A percentile compares a stretch with the other conserved stretches of the same genome.
phyloP scores from a whole-genome alignment of 2,888 invertebrate species.

The Metopia argyrocephala region DNA sequence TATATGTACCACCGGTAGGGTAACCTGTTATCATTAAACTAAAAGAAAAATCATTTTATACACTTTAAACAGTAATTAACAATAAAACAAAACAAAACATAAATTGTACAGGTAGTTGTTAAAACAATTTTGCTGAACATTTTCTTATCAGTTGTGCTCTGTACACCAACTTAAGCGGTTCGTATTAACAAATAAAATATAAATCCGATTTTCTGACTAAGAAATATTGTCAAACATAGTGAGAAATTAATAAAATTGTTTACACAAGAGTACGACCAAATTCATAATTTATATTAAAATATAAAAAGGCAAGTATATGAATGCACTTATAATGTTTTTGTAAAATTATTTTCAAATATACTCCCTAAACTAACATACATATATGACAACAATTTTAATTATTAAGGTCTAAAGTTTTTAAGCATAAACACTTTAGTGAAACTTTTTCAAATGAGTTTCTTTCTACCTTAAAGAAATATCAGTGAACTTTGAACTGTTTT shows the following conservation, averaged over 20 bases:
- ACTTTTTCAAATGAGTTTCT: too few relatives aligned
- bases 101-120: not conserved
- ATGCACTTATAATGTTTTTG: not conserved
- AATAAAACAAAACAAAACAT: not conserved
- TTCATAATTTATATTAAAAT: not conserved
- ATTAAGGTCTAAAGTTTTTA: slow-evolving; percentile 37
- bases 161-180: slow-evolving; percentile 43
- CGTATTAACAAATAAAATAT: slow-evolving; percentile 3
- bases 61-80: not conserved
- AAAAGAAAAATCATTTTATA: not conserved
- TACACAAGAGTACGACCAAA: slow-evolving; percentile 6
- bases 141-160: slow-evolving; percentile 59
- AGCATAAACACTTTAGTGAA: not conserved
- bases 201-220: not conserved
- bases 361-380: not conserved
- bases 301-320: not conserved
- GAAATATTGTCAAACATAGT: not conserved
- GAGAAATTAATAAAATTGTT: slow-evolving; percentile 21
- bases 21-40: not conserved
- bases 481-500: not conserved
- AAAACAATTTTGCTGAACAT: not conserved
- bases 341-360: not conserved
- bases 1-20: not conserved
- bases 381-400: not conserved
- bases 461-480: not conserved